Evolutionary conservation across 1,140 invertebrate genomes (phyloP), one percentile per base, ranked within the genome.

Genomic region (Diorhabda elongata): DNA sequence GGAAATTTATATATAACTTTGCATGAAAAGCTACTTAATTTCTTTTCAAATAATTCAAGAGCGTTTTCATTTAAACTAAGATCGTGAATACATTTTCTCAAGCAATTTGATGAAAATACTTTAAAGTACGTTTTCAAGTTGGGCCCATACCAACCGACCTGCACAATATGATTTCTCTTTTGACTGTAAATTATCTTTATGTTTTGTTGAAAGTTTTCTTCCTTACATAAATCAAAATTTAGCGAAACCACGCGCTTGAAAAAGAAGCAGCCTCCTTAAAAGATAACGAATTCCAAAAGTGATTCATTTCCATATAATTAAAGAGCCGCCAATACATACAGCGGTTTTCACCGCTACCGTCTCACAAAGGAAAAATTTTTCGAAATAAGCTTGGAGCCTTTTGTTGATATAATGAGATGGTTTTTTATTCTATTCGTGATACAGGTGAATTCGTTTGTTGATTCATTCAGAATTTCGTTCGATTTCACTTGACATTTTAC

Each of bases 291-390:
- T 68, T 68, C 66, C 61, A 57, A 64, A 71, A 71, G 67, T 71
- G 66, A 71, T 68, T 67, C 62, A 71, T 71, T 71, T 71, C 70
- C 70, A 71, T 71, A 71, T 71, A 71, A 71, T 71, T 71, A 71
- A 67, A 71, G 67, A 68, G 62, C 61, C 69, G 59, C 64, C 69
- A 70, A 70, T 70, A 70, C 64, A 65, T 42, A 52, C 47, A 52
- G 47, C 47, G 47, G 47, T 52, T 52, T 52, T 52, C 47, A 52
- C 47, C 47, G 47, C 47, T 52, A n/a, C 47, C 47, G 47, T n/a
- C 47, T 52, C 47, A 52, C 47, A 52, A 52, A 52, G 47, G 47
- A 52, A 52, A 52, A 52, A 52, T 52, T 52, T 6, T 3, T 52
- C 47, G n/a, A 4, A 52, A 52, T n/a, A 52, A 52, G 47, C 47